Evolutionary conservation across 1,140 invertebrate species (phyloP).

Genomic region (Pseudomyrmex cubaensis): DNA sequence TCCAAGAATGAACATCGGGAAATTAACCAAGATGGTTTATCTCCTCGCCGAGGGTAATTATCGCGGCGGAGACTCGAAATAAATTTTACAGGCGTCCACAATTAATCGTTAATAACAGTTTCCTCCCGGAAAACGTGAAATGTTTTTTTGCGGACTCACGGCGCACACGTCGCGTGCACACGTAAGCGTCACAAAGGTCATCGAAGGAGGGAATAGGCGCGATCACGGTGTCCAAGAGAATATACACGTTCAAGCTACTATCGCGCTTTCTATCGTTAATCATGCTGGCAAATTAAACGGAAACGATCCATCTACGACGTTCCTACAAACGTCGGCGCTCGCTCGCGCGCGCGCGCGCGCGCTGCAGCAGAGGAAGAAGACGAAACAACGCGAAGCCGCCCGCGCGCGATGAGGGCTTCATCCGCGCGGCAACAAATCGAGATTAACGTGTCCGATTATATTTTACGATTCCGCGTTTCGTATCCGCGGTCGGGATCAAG

Average conservation of each 20-base stretch:
- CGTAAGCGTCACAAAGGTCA: constrained; percentile 67
- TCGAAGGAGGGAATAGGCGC: constrained; percentile 28
- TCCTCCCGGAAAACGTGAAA: constrained; percentile 65
- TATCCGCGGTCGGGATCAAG: background rate
- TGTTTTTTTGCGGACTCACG: constrained; percentile 23
- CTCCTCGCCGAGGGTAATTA: constrained; percentile 41
- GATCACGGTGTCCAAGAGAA: constrained; percentile 61
- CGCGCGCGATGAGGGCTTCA: constrained; percentile 52
- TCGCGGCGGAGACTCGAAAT: constrained; percentile 33
- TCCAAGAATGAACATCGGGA: constrained; percentile 12
- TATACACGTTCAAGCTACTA: constrained; percentile 70
- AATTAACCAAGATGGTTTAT: constrained; percentile 34
- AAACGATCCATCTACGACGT: constrained; percentile 70
- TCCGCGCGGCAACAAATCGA: constrained; percentile 45
- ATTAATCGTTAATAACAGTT: constrained; percentile 69
- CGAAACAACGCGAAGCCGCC: constrained; percentile 44
- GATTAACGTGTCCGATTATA: constrained; percentile 6
- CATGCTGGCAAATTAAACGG: constrained; percentile 71
- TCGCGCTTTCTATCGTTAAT: constrained; percentile 73
- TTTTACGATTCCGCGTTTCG: constrained; percentile 28
- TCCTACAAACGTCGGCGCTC: constrained; percentile 38
- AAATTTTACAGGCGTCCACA: constrained; percentile 53
- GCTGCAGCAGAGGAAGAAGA: background rate
- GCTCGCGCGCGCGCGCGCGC: background rate
- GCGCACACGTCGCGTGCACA: constrained; percentile 20